Base-by-base conservation (phyloP, 1,140 invertebrate species). In the Drosophila mayri region DNA sequence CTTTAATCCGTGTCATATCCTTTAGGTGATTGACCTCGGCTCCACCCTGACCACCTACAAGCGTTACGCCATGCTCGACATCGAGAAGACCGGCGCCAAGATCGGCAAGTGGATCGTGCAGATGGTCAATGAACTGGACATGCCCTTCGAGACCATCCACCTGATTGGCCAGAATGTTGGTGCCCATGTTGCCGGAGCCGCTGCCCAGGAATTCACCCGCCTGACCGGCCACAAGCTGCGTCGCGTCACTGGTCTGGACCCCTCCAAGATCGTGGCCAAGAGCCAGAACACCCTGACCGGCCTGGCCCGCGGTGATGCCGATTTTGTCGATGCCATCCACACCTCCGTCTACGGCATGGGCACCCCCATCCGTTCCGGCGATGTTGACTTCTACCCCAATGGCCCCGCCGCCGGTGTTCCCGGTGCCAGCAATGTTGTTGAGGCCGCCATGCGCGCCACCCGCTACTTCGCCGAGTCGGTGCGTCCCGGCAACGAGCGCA, bases 321-420 rank as follows among this genome's bases (percentile, higher is more conserved):
- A 93, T 16, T 95, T 95, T 49, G 95, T 95, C 0, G 96, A 97
- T 79, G 94, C 96, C 3, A 95, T 97, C 74, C 96, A 97, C 81
- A 97, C 96, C 0, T 96, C 96, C 67, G 95, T 94, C 18, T 96
- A 96, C 1, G 94, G 95, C 54, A 95, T 96, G 85, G 96, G 96
- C 7, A 94, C 96, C 47, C 92, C 94, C 52, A 94, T 95, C 57
- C 94, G 95, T 37, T 93, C 95, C 77, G 96, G 96, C 16, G 94
- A 96, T 73, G 94, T 94, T 10, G 97, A 98, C 91, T 97, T 97
- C 93, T 97, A 95, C 86, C 96, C 96, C 0, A 97, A 98, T 91
- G 95, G 95, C 11, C 90, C 76, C 11, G 52, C 54, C 5, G 1
- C 79, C 11, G 67, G 90, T 72, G 94, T 94, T 65, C 94, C 94